A percentile compares a stretch with the other conserved stretches of the same genome.
Evolutionary conservation across 2,888 invertebrate species (phyloP).

Genomic region (Oligia fasciuncula): DNA sequence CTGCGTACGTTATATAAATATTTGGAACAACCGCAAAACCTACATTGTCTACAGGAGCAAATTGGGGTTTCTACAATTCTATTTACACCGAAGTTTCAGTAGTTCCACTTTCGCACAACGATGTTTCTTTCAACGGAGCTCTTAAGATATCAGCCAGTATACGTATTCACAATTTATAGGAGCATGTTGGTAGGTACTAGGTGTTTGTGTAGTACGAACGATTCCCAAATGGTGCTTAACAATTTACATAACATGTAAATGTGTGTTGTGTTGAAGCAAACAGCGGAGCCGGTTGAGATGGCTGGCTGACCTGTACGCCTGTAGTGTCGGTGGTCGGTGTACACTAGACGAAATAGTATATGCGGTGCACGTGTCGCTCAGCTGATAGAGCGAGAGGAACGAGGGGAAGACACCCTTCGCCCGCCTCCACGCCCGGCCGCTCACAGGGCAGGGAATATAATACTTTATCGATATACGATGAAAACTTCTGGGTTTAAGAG

Average conservation of each 20-base stretch:
- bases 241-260: constrained; percentile 63
- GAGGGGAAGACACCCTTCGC: constrained; percentile 75
- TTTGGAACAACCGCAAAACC: constrained; percentile 11
- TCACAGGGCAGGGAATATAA: constrained; percentile 48
- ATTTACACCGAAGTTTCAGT: constrained; percentile 15
- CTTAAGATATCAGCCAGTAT: constrained; percentile 48
- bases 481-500: background rate
- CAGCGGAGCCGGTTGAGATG: constrained; percentile 38
- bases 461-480: constrained; percentile 55
- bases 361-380: constrained; percentile 86
- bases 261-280: constrained; percentile 59
- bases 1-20: constrained; percentile 12
- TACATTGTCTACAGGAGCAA: background rate
- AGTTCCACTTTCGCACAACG: constrained; percentile 31
- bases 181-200: constrained; percentile 29
- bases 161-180: constrained; percentile 51
- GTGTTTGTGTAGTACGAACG: constrained; percentile 61
- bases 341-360: constrained; percentile 84
- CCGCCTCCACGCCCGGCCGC: constrained; percentile 67
- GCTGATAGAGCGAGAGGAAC: constrained; percentile 85
- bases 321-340: constrained; percentile 53
- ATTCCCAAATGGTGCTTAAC: constrained; percentile 59
- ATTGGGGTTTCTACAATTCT: background rate
- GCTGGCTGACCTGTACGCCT: constrained; percentile 56
- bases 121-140: constrained; percentile 44